Evolutionary conservation across 2,888 invertebrate genomes (phyloP), one percentile per base, ranked within the genome.

Genomic region (Athrips mouffetella): DNA sequence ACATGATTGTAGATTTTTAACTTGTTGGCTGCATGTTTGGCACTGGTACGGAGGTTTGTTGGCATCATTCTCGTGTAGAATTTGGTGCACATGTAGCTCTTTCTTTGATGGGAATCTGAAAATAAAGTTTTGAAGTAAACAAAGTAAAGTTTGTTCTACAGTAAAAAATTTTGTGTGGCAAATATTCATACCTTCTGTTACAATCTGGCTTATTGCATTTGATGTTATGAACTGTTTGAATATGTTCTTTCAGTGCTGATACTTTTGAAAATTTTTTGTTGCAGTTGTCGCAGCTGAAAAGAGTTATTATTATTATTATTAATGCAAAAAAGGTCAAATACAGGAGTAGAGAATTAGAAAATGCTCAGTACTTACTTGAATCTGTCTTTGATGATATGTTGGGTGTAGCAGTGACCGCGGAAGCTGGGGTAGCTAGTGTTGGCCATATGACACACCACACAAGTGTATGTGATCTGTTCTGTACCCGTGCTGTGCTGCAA

Each of bases 401-500:
- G 72, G 41, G 67, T 67, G 65, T 91, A 91, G 71, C 91, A 91
- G 70, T 91, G 91, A 21, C 90, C 90, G 47, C 91, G 80, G 72
- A 91, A 91, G 49, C 88, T 89, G 1, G 89, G 82, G 66, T 91
- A 91, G 47, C 85, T 85, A 27, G 78, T 72, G 52, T 89, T 81
- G 52, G 89, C 85, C 59, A 89, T 90, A 58, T 78, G 79, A 65
- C 91, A 91, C 52, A 82, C 81, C 5, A 90, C 88, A 65, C 91
- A 91, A 5, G 90, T 90, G 69, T 91, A 91, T 15, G 88, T 74
- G 33, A 82, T 75, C 2, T 71, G 70, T 11, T 61, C 55, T 6
- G 51, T 60, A 16, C 63, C 65, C 21, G 60, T 55, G 5, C 87
- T 81, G 53, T 85, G 83, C 50, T 75, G 67, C n/a, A 61, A 53